Evolutionary conservation across 2,113 vertebrate genomes (phyloP), one percentile per base, ranked within the genome.

Genomic region (Arvicanthis niloticus): DNA sequence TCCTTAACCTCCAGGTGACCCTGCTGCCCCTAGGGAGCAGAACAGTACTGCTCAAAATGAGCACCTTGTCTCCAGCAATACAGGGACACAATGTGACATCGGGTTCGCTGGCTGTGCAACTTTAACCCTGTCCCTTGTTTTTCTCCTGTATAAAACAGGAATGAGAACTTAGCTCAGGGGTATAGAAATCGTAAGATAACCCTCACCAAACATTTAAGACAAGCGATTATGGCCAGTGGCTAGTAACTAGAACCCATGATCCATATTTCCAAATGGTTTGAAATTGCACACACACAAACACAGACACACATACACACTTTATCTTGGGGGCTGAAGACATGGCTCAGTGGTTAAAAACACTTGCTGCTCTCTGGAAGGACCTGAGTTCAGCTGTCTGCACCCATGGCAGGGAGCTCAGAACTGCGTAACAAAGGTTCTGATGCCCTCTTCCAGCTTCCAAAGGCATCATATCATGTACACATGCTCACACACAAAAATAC

Each of bases 121-220:
- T 84, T 88, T 22, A 37, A n/a, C 48, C 56, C 84, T 80, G 26
- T 88, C 37, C 7, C 89, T 91, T 29, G 1, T 34, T 96, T 70
- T 82, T 82, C 92, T 70, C 22, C 22, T 88, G 24, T 72, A 34
- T 81, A n/a, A 76, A 92, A 56, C 7, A n/a, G 84, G 42, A 76
- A 77, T 88, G 51, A 89, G 73, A 37, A 72, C 40, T 89, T 3
- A 53, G n/a, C 56, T 90, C 3, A 0, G 77, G 21, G 56, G 13
- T 58, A 45, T 90, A 84, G 11, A 75, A 53, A 37, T 56, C 81
- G 37, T 42, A 65, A 78, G 21, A 75, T 68, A 70, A 91, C 34
- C 19, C 51, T 92, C 40, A 56, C 56, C 56, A 48, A 92, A 45
- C 37, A 76, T 24, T 78, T 85, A 94, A 85, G 93, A 75, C 93